Conservation (phyloP, 1,140 invertebrate species). For the Drosophila albomicans region DNA sequence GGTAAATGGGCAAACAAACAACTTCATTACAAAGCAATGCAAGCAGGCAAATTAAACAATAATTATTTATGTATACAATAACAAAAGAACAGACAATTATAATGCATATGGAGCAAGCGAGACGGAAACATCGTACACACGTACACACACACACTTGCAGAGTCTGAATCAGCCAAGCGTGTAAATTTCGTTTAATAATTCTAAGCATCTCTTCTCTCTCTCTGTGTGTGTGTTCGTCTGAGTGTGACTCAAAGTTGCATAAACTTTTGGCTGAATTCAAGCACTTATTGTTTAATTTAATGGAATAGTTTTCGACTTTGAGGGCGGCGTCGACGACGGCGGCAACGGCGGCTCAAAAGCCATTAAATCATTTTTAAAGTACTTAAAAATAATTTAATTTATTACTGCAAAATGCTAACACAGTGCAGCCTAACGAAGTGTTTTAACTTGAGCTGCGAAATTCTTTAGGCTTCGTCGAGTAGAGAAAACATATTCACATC, state of each 20-base stretch:
- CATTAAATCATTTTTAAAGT: slow-evolving; percentile 81
- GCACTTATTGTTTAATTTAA: slow-evolving; percentile 78
- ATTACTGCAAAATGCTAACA: slow-evolving; percentile 52
- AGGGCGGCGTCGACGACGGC: slow-evolving; percentile 12
- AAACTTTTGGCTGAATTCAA: slow-evolving; percentile 69
- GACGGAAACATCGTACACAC: slow-evolving; percentile 39
- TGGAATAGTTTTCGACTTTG: slow-evolving; percentile 60
- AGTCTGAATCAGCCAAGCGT: slow-evolving; percentile 55
- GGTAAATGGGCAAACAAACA: slow-evolving; percentile 51
- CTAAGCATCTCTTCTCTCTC: slow-evolving; percentile 38
- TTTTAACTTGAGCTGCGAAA: slow-evolving; percentile 3
- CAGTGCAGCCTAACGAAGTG: slow-evolving; percentile 21
- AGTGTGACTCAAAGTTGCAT: slow-evolving; percentile 49
- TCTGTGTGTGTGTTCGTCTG: slow-evolving; percentile 2
- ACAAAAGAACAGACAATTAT: slow-evolving; percentile 62
- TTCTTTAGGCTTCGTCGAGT: no score
- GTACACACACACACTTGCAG: slow-evolving; percentile 4
- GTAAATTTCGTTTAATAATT: slow-evolving; percentile 73
- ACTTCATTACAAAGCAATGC: slow-evolving; percentile 52
- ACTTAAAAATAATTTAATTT: slow-evolving; percentile 73
- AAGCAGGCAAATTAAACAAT: slow-evolving; percentile 75
- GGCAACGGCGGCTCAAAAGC: slow-evolving; percentile 21
- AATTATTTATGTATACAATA: slow-evolving; percentile 77
- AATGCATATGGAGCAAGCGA: slow-evolving; percentile 57
- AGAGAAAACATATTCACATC: no score